Base-by-base conservation (phyloP, 2,888 invertebrate species). In the Noctua comes region DNA sequence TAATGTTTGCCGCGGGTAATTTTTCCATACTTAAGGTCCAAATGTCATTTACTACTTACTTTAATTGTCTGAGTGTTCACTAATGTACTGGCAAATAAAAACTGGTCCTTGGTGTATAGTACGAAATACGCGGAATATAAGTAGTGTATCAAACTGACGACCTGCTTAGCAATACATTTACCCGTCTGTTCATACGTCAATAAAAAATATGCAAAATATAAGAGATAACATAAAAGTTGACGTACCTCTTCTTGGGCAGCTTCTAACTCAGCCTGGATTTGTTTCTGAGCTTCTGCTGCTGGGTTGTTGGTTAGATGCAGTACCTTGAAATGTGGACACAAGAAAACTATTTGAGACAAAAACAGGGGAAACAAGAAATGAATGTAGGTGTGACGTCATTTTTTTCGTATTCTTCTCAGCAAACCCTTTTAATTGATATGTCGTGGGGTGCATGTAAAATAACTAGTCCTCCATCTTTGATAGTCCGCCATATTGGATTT, bases 291-390 rank as follows among this genome's bases (percentile, higher is more conserved):
- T 83, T 97, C 97, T 0, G 98, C 96, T 0, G 98, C 97, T 0
- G 99, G 99, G 94, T 99, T 99, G 86, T 98, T 97, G 18, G 97
- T 97, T 68, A 98, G 95, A 91, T 98, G 98, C 5, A 98, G 93
- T 64, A 98, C 93, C 97, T 97, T 82, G 0, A 90, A 86, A 7
- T 1, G 21, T 5, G 10, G 2, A n/a, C 24, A 51, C 6, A 46
- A 62, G 40, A 21, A 48, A 13, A 4, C 4, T 6, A 6, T 3
- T 8, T 46, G 5, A 59, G 2, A 1, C 10, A 31, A 1, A 59
- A 24, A 10, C 1, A 64, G 31, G 21, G 21, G 21, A 64, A 62
- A 62, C 7, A 1, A 62, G 8, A 59, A 36, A 36, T 36, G 36
- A 59, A 13, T 57, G 6, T 57, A 24, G 3, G 24, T 24, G 10